phyloP scores from a whole-genome alignment of 1,140 invertebrate species.

The Drosophila funebris region DNA sequence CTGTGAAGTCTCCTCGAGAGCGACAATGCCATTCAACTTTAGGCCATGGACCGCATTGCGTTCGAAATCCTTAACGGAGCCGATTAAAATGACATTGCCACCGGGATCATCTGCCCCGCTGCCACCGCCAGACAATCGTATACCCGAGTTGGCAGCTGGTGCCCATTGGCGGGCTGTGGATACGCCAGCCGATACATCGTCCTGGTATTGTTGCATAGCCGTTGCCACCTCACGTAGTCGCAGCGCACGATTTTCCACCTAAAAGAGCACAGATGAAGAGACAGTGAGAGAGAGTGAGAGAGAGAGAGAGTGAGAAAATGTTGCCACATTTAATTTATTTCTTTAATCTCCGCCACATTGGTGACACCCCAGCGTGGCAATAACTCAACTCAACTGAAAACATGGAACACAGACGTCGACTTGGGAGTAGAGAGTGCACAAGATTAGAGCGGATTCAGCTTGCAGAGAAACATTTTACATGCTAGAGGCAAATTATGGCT shows the following conservation, averaged over 20 bases:
- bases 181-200: constrained; percentile 64
- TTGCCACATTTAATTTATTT: constrained; percentile 72
- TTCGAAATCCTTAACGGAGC: constrained; percentile 71
- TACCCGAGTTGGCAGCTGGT: constrained; percentile 48
- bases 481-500: constrained; percentile 29
- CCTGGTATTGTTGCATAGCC: constrained; percentile 82
- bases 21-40: constrained; percentile 73
- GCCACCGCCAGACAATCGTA: constrained; percentile 37
- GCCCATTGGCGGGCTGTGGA: constrained; percentile 70
- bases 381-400: constrained; percentile 67
- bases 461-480: constrained; percentile 40
- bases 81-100: constrained; percentile 78
- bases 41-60: constrained; percentile 76
- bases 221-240: constrained; percentile 86
- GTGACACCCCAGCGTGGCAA: constrained; percentile 57
- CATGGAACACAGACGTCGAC: constrained; percentile 1
- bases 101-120: constrained; percentile 75
- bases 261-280: constrained; percentile 75
- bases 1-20: constrained; percentile 69
- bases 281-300: neutral
- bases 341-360: constrained; percentile 71
- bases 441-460: constrained; percentile 19
- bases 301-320: neutral
- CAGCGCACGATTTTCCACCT: constrained; percentile 89
- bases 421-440: neutral